phyloP scores from a whole-genome alignment of 1,140 invertebrate species.

The Eumaeus atala region DNA sequence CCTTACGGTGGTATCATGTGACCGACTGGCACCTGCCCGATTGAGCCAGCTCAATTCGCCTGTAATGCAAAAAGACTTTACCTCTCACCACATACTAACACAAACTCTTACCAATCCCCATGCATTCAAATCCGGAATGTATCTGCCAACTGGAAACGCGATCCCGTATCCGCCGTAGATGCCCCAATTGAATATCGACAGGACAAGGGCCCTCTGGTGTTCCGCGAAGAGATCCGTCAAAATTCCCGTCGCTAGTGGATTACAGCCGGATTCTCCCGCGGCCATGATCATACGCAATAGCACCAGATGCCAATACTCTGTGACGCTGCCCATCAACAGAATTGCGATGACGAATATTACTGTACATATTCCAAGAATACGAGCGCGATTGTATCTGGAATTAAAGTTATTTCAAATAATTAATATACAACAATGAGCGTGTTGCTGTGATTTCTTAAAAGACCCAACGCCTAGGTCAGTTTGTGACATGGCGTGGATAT shows the following conservation, averaged over 20 bases:
- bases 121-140: slow-evolving; percentile 85
- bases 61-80: too few species aligned
- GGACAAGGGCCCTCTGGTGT: slow-evolving; percentile 87
- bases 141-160: slow-evolving; percentile 92
- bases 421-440: too few species aligned
- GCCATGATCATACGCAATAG: slow-evolving; percentile 90
- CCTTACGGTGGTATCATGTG: too few species aligned
- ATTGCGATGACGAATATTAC: slow-evolving; percentile 88
- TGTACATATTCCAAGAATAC: slow-evolving; percentile 84
- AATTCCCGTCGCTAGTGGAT: slow-evolving; percentile 90
- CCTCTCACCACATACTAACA: not conserved
- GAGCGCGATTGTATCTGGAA: slow-evolving; percentile 80
- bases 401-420: too few species aligned
- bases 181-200: slow-evolving; percentile 97
- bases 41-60: too few species aligned
- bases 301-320: slow-evolving; percentile 93
- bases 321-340: slow-evolving; percentile 86
- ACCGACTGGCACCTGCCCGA: too few species aligned
- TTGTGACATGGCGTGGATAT: too few species aligned
- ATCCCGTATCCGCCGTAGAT: slow-evolving; percentile 96
- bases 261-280: slow-evolving; percentile 91
- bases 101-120: slow-evolving; percentile 81
- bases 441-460: too few species aligned
- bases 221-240: slow-evolving; percentile 90
- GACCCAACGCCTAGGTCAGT: too few species aligned